Conservation (phyloP, 64 coral and sea anemone genomes). For the Platygyra sinensis region DNA sequence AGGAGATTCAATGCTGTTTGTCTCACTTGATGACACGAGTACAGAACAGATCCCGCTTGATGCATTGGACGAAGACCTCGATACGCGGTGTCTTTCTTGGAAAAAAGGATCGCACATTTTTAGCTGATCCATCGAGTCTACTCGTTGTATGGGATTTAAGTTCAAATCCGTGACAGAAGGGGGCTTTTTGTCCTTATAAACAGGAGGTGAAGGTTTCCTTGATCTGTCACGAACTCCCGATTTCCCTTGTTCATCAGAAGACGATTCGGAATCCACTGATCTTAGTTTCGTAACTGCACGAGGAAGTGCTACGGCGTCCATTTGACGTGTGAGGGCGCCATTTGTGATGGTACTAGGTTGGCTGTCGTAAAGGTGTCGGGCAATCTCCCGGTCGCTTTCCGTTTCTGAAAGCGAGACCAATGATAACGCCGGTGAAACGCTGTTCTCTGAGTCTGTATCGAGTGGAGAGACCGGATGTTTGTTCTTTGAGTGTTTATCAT, state of each 20-base stretch:
- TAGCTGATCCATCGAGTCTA: constrained; percentile 76
- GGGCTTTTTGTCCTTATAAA: constrained; percentile 28
- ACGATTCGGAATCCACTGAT: constrained; percentile 67
- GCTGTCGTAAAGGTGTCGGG: constrained; percentile 53
- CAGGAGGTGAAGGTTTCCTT: constrained; percentile 15
- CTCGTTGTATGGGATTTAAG: constrained; percentile 18
- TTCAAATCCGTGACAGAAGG: constrained; percentile 3
- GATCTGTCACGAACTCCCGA: constrained; percentile 1
- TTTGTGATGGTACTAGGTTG: neutral
- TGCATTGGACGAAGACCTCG: constrained; percentile 79
- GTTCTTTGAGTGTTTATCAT: constrained; percentile 36
- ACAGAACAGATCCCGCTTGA: constrained; percentile 82
- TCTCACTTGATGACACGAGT: constrained; percentile 84
- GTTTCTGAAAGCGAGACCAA: constrained; percentile 83
- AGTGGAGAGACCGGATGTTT: constrained; percentile 1
- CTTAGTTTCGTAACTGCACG: constrained; percentile 67
- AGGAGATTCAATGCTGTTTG: constrained; percentile 84
- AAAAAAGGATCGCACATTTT: constrained; percentile 91
- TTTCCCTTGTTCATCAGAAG: constrained; percentile 58
- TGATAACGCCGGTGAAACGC: constrained; percentile 82
- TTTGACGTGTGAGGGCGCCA: neutral
- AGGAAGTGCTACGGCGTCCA: constrained; percentile 42
- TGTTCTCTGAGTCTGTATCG: constrained; percentile 83
- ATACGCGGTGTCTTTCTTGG: constrained; percentile 38
- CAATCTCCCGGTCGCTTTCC: constrained; percentile 79